These are phyloP conservation scores for Nephrotoma flavescens DNA, from an alignment of 2,888 invertebrate genomes.

Conservation along the genomic window DNA sequence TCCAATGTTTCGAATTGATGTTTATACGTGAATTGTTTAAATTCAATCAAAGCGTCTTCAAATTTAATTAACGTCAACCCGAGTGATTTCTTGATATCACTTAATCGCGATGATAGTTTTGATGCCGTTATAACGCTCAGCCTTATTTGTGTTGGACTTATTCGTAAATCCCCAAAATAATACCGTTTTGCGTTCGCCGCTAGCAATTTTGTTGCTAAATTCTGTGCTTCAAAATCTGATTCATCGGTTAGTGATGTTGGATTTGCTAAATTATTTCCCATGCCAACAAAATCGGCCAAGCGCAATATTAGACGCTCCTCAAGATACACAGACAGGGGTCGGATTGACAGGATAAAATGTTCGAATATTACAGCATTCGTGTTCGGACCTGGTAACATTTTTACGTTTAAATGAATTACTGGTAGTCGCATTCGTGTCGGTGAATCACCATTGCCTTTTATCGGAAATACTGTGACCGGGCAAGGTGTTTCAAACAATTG, in stretches of 20 bases:
- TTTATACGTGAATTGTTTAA: constrained; percentile 72
- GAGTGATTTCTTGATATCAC: constrained; percentile 66
- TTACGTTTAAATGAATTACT: constrained; percentile 65
- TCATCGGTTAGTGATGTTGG: constrained; percentile 37
- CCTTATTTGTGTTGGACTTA: constrained; percentile 67
- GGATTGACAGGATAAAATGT: constrained; percentile 65
- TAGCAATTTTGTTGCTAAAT: constrained; percentile 64
- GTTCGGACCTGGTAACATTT: constrained; percentile 53
- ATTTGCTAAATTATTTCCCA: constrained; percentile 29
- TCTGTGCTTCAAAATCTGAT: constrained; percentile 64
- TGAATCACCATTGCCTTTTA: constrained; percentile 33
- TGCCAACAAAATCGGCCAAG: constrained; percentile 45
- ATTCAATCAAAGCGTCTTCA: constrained; percentile 88
- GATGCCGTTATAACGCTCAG: constrained; percentile 80
- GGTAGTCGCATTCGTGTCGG: constrained; percentile 29
- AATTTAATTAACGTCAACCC: constrained; percentile 86
- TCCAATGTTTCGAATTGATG: constrained; percentile 87
- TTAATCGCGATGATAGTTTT: constrained; percentile 62
- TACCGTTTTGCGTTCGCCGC: constrained; percentile 69
- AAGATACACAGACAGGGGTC: constrained; percentile 69
- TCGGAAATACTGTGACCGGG: constrained; percentile 70
- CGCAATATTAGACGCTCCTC: constrained; percentile 76
- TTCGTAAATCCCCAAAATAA: constrained; percentile 70
- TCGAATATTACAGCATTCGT: constrained; percentile 81
- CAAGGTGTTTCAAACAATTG: constrained; percentile 74